Base-by-base conservation (phyloP, 2,113 vertebrate genomes). In the Sula dactylatra region DNA sequence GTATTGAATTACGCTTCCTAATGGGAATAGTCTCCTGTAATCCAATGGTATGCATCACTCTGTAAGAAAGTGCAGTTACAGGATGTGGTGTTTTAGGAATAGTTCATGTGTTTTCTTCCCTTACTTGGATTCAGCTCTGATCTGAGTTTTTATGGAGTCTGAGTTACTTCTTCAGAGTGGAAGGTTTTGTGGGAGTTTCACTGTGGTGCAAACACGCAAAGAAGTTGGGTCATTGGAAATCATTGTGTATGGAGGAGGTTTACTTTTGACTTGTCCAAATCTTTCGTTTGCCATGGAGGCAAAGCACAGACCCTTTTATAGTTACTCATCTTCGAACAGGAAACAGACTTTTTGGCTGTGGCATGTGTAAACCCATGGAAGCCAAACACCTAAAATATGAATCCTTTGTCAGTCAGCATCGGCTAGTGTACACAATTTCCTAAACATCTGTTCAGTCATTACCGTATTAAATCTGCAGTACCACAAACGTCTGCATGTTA, bases 1-100 rank as follows among this genome's bases (percentile, higher is more conserved):
- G 79, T 88, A 96, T 86, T 80, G 91, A 95, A 88, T 96, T 94
- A 70, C 34, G 44, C 47, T 93, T 96, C 82, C 89, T 96, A 90
- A 86, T 94, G 90, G 74, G 74, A 95, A 27, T 59, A 62, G 81
- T 42, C 55, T 61, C 52, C 38, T 56, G 52, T 83, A 97, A 87
- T 95, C 82, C 93, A 86, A 72, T 66, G 86, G 65, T 31, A 49
- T 49, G 73, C 81, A 66, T 94, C 84, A 52, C 62, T 84, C 4
- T 4, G 0, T 76, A 17, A 55, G 84, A 77, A 86, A 83, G 81
- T 27, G 50, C 40, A 44, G 29, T 31, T 82, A 31, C 32, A 42
- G 32, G n/a, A 22, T 47, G 64, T 17, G 20, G 18, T 54, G 58
- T 22, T 74, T 73, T 47, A 9, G 59, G 67, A 84, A 22, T 29